Evolutionary conservation across 2,888 invertebrate species (phyloP).

Genomic region (Melanostoma mellinum): DNA sequence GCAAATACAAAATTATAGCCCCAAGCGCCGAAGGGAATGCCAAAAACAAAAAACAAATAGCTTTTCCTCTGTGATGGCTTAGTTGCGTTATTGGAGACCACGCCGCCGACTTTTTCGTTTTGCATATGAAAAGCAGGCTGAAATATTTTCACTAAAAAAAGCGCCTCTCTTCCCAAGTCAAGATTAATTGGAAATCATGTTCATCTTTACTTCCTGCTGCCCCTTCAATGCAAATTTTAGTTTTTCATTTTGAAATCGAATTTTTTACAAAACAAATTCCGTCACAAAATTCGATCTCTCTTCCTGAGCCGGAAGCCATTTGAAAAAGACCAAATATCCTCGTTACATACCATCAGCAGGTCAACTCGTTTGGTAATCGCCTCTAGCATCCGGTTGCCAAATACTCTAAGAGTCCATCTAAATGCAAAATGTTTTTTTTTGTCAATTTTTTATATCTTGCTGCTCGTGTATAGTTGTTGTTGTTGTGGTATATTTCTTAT

Average conservation of each 20-base stretch:
- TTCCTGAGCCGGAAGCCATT: neutral
- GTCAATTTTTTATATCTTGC: no score
- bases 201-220: neutral
- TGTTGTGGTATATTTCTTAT: neutral
- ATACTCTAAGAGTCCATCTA: neutral
- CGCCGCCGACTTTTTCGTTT: no score
- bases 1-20: no score
- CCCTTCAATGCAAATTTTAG: neutral
- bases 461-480: no score
- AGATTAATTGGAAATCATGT: neutral
- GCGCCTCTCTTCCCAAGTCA: neutral
- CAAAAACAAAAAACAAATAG: no score
- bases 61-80: no score
- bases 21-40: no score
- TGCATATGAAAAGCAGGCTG: no score
- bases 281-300: neutral
- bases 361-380: neutral
- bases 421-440: neutral
- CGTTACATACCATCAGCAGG: neutral
- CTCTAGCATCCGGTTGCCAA: conserved; percentile 6
- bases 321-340: neutral
- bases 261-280: neutral
- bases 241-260: no score
- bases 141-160: neutral
- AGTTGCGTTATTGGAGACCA: no score